Percentiles rank a stretch among this genome's conserved stretches.
These are phyloP conservation scores for Lacanobia oleracea DNA, from an alignment of 2,888 invertebrate genomes.

Conservation along the genomic window DNA sequence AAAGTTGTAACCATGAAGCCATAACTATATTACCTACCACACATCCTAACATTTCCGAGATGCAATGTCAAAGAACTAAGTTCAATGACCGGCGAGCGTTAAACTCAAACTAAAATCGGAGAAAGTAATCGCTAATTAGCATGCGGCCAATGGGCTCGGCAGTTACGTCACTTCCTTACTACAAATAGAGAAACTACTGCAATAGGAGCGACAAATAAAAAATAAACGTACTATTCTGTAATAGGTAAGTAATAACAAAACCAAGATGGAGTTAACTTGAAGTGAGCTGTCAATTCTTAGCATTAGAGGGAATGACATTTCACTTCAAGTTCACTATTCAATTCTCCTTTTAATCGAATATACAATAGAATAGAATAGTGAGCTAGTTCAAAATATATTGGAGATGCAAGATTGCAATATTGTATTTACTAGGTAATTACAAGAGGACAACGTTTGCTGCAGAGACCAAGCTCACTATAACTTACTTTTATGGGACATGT, in stretches of 20 bases:
- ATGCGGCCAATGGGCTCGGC: slow-evolving; percentile 72
- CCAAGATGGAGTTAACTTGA: neutral
- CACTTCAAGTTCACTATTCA: too few relatives aligned
- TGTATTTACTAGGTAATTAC: too few relatives aligned
- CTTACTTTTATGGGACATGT: too few relatives aligned
- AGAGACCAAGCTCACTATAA: too few relatives aligned
- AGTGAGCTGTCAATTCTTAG: too few relatives aligned
- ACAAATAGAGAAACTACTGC: slow-evolving; percentile 51
- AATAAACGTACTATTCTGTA: neutral
- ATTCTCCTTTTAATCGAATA: too few relatives aligned
- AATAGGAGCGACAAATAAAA: slow-evolving; percentile 26
- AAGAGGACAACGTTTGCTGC: too few relatives aligned
- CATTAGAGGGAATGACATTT: too few relatives aligned
- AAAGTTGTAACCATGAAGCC: neutral
- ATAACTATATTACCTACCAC: slow-evolving; percentile 3
- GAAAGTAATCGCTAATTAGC: slow-evolving; percentile 81
- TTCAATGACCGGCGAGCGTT: slow-evolving; percentile 60
- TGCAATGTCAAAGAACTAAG: slow-evolving; percentile 51
- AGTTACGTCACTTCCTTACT: slow-evolving; percentile 73
- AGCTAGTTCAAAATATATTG: too few relatives aligned
- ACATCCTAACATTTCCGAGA: slow-evolving; percentile 4
- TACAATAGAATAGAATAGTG: too few relatives aligned
- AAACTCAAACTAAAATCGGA: slow-evolving; percentile 67
- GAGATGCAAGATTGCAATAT: too few relatives aligned
- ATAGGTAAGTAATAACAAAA: too few relatives aligned